Percentiles rank a stretch among this genome's conserved stretches.
Evolutionary conservation across 1,140 invertebrate species (phyloP).

Genomic region (Trinorchestia longiramus): DNA sequence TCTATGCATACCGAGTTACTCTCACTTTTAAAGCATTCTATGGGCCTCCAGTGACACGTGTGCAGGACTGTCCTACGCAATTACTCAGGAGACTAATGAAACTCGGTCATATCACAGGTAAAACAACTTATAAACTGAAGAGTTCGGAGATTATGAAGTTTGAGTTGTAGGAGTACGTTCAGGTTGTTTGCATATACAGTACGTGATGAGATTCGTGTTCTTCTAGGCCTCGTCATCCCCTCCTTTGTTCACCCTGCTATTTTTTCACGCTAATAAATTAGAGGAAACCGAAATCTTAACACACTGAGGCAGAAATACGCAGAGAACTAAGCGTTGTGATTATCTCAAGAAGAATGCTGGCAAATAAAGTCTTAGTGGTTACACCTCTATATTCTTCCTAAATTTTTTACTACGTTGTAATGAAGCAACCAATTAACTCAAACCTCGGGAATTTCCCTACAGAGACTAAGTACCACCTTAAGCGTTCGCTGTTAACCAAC

Average conservation of each 20-base stretch:
- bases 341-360: neutral
- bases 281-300: neutral
- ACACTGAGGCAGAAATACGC: neutral
- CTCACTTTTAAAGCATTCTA: no score
- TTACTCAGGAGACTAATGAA: neutral
- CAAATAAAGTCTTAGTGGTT: neutral
- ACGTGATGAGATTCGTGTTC: neutral
- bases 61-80: neutral
- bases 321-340: neutral
- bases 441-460: no score
- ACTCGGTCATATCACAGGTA: neutral
- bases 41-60: neutral
- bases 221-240: no score
- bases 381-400: no score
- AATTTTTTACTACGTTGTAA: no score
- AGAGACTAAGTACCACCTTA: neutral
- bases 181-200: neutral
- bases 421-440: no score
- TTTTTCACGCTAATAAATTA: neutral
- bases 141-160: neutral
- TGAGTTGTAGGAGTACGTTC: neutral
- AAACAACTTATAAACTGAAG: neutral
- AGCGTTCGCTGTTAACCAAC: no score
- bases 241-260: neutral
- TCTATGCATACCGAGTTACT: no score